Conservation (phyloP, 2,888 invertebrate genomes). For the Drosophila phalerata region DNA sequence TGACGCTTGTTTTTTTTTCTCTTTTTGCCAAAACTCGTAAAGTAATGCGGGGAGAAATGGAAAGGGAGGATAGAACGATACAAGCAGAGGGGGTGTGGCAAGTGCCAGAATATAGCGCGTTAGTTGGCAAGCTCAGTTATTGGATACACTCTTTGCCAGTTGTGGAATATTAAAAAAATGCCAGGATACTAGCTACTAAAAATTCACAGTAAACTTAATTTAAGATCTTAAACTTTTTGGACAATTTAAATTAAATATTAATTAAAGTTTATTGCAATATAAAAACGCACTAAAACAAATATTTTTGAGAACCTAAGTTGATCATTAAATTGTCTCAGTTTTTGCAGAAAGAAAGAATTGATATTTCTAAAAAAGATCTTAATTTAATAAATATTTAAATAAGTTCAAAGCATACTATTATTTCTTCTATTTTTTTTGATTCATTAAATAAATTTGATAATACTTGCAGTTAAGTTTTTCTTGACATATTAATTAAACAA, state of each 20-base stretch:
- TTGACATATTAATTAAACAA: too few species aligned
- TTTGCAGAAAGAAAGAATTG: too few species aligned
- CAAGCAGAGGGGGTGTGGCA: neutral
- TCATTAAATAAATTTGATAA: too few species aligned
- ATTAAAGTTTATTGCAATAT: neutral
- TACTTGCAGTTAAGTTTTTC: too few species aligned
- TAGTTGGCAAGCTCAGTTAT: slow-evolving; percentile 15
- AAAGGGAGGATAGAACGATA: neutral
- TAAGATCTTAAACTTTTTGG: neutral
- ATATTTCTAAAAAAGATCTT: too few species aligned
- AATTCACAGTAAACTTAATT: neutral
- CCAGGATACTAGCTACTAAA: neutral
- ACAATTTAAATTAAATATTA: neutral
- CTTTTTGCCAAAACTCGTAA: slow-evolving; percentile 4
- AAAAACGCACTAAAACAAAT: neutral
- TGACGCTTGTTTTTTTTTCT: slow-evolving; percentile 36
- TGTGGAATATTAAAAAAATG: neutral
- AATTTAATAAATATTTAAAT: too few species aligned
- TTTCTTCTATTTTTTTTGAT: too few species aligned
- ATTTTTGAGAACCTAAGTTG: too few species aligned
- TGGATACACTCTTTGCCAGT: slow-evolving; percentile 2
- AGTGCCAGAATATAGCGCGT: slow-evolving; percentile 14
- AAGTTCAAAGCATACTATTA: too few species aligned
- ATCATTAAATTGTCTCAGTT: too few species aligned
- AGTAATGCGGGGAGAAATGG: neutral